Evolutionary conservation across 2,113 vertebrate genomes (phyloP), one percentile per base, ranked within the genome.

Genomic region (Notarius lentiginosus): DNA sequence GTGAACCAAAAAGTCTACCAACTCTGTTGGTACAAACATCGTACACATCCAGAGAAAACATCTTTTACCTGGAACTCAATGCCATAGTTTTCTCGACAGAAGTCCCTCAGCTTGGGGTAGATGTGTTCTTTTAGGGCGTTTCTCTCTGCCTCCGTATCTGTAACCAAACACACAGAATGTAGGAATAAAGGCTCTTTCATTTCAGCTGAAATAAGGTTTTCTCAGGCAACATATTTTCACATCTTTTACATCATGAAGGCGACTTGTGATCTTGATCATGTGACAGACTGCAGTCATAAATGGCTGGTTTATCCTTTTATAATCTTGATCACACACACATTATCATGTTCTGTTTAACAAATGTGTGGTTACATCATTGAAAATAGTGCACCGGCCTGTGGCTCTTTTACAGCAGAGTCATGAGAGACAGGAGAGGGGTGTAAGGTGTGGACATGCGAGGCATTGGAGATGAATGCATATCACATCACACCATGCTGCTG

Each of bases 1-100:
- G n/a, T 10, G 18, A 41, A 24, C 17, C n/a, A 63, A 53, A 51
- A 63, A n/a, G 22, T 47, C 17, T 11, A 58, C 53, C 56, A 30
- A 41, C 55, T 20, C 55, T 60, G 2, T 10, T 17, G 11, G 18
- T 8, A 73, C 49, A 68, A 55, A 55, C 47, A 68, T 30, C 18
- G 34, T 60, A 53, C 56, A 47, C n/a, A 49, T 22, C 18, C 20
- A 86, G 4, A 76, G 47, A 65, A 63, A 24, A 65, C 20, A 20
- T 68, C 2, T 14, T 18, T 94, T 95, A 99, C 98, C 97, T 99
- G 98, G 93, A 99, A 99, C 94, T 99, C 98, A 93, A 99, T 95
- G 73, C 98, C 98, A 91, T 99, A 99, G 93, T 99, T 99, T 94
- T 99, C 98, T 93, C 98, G 96, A 96, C 98, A 99, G 96, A 99